Evolutionary conservation across 1,140 invertebrate genomes (phyloP), one percentile per base, ranked within the genome.

Genomic region (Drosophila nigrodunni): DNA sequence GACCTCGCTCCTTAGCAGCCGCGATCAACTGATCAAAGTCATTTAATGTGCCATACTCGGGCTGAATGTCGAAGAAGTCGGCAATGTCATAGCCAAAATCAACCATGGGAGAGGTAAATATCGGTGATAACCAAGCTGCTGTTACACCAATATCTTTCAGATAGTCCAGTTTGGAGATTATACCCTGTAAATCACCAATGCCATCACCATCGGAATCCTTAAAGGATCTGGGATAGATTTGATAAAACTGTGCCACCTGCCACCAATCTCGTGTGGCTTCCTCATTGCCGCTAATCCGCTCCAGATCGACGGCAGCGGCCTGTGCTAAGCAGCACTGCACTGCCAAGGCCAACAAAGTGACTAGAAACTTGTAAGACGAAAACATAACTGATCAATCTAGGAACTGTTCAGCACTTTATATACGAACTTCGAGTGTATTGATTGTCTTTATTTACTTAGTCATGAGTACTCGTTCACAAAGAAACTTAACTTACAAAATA

Each of bases 181-280:
- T 94, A 50, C 94, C 93, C 78, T 80, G 73, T 47, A 93, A 25
- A 46, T 96, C 96, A 0, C 96, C 95, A 21, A 95, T 93, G 13
- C 96, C 96, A 88, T 96, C 95, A 8, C 94, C 94, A 85, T 96
- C 91, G 15, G 93, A 94, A 91, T 97, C 96, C 80, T 94, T 94
- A 88, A 96, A 96, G 7, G 95, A 96, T 13, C 95, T 92, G 1
- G 95, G 95, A 80, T 96, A 96, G 3, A 96, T 94, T 86, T 96
- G 95, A 90, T 97, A 96, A 18, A 96, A 93, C 18, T 95, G 91
- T 0, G 94, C 93, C 9, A 94, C 94, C 69, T 96, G 94, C 94
- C 95, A 96, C 96, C 96, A 97, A 93, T 93, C 93, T 1, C 58
- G 50, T 1, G 62, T 69, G 39, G 47, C 49, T 10, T 64, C 68